Conservation (phyloP, 2,888 invertebrate genomes). For the Acronicta leporina region DNA sequence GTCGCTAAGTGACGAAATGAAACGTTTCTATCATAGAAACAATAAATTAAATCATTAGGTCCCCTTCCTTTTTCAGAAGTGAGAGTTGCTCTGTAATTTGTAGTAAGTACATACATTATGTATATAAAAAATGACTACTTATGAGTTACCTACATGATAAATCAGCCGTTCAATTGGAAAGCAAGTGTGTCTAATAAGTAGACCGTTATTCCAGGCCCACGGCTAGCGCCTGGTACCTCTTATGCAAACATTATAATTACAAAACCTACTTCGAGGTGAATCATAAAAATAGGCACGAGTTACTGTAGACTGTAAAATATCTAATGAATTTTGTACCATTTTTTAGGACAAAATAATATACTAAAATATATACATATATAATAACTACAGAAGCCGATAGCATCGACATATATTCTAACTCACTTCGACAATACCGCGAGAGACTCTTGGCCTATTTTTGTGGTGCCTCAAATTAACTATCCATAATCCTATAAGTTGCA, state of each 20-base stretch:
- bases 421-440: too few species aligned
- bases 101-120: conserved; percentile 37
- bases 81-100: conserved; percentile 60
- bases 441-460: too few species aligned
- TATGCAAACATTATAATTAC: conserved; percentile 73
- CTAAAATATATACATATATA: too few species aligned
- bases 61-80: conserved; percentile 37
- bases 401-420: too few species aligned
- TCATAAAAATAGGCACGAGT: conserved; percentile 49
- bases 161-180: conserved; percentile 69
- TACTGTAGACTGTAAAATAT: not conserved
- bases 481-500: too few species aligned
- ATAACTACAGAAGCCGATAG: too few species aligned
- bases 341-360: too few species aligned
- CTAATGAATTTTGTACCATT: not conserved
- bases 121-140: too few species aligned
- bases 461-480: too few species aligned
- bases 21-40: too few species aligned
- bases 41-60: too few species aligned
- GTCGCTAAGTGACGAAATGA: too few species aligned
- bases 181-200: conserved; percentile 70
- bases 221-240: conserved; percentile 71
- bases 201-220: conserved; percentile 78
- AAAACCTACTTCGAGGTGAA: conserved; percentile 68
- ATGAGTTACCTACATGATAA: conserved; percentile 70